Evolutionary conservation across 2,113 vertebrate species (phyloP), one percentile per base, ranked within the genome.

Genomic region (Rissa tridactyla): DNA sequence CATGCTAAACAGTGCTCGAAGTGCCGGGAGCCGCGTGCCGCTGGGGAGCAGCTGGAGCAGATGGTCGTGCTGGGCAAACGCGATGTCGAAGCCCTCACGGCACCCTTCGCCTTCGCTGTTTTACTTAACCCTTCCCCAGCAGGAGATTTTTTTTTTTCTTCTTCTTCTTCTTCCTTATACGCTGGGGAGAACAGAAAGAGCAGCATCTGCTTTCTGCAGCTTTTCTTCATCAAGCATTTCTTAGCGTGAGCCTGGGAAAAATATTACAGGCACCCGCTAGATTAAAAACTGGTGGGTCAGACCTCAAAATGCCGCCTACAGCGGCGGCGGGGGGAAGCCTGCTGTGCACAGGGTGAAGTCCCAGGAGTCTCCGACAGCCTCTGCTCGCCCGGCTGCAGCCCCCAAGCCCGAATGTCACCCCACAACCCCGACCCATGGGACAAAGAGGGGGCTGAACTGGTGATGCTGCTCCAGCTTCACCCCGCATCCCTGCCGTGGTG

Each of bases 391-490:
- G 1, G 10, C 16, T n/a, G 19, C 57, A 86, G 49, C 18, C 47
- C 34, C 38, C 34, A 25, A 55, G 17, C 22, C 21, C 0, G 0
- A 62, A 2, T 38, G 16, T 40, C 62, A 71, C 42, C 36, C 32
- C 21, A 13, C 6, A 40, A 11, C 13, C 29, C 34, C 0, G 0
- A 32, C 9, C 70, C n/a, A 4, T 3, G 25, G 51, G 15, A n/a
- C 0, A 0, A 51, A 13, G 32, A 80, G 38, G 15, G 17, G 15
- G 12, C 40, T 34, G 40, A 69, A 32, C 19, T 82, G 58, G 38
- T 47, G 52, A 10, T 60, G 44, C 34, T 66, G 17, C 30, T 65
- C 29, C 49, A 18, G 36, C 22, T 64, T 44, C 58, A 10, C 13
- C 22, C 21, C 1, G 0, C 34, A 40, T 15, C 64, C 25, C n/a